Conservation (phyloP, 2,797 vertebrate species). For the Ibycter americanus region DNA sequence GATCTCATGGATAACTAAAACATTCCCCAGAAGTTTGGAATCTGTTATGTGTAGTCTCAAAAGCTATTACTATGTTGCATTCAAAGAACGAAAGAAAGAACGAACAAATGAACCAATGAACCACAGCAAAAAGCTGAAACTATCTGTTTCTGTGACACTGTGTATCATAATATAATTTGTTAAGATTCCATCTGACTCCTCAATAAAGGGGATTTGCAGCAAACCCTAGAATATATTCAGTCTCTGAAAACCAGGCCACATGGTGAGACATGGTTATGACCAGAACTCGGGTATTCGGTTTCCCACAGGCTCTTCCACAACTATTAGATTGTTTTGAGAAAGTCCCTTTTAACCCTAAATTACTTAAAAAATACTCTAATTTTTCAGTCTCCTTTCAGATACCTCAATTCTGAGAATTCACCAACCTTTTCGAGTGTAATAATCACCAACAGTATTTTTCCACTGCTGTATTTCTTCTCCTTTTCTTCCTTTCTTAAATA, state of each 20-base stretch:
- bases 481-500: background rate
- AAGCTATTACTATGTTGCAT: background rate
- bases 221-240: background rate
- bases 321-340: background rate
- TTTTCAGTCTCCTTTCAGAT: background rate
- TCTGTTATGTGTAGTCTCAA: background rate
- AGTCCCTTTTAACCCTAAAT: background rate
- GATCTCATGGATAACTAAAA: background rate
- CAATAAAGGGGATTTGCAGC: background rate
- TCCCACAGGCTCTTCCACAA: background rate
- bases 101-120: accelerated
- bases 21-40: background rate
- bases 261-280: background rate
- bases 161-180: background rate
- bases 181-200: background rate
- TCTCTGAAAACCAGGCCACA: background rate
- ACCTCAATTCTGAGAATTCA: background rate
- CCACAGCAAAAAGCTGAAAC: background rate
- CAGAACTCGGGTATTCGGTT: background rate
- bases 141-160: background rate
- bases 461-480: background rate
- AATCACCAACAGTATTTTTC: background rate
- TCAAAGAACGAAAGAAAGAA: background rate
- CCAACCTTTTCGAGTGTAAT: background rate
- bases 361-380: background rate